phyloP scores from a whole-genome alignment of 2,797 vertebrate genomes.

The Hyperoplus lanceolatus region DNA sequence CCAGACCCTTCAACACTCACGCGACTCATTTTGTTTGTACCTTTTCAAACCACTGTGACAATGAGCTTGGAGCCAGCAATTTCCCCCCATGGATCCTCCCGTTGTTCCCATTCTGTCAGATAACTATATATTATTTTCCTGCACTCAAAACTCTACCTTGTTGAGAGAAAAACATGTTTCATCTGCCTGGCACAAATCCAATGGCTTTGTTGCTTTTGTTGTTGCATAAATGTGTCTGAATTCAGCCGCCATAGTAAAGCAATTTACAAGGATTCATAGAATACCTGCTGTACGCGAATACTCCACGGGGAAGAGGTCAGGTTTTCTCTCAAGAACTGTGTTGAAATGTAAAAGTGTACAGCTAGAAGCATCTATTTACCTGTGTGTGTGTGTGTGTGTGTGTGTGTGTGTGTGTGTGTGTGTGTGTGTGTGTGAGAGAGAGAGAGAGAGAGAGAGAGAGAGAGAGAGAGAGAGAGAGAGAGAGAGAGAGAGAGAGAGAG shows the following conservation, averaged over 20 bases:
- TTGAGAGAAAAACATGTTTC: conserved; percentile 28
- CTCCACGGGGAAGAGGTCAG: conserved; percentile 1
- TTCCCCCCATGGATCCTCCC: conserved; percentile 13
- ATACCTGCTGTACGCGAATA: conserved; percentile 26
- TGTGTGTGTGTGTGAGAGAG: not conserved
- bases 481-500: too few relatives aligned
- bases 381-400: conserved; percentile 13
- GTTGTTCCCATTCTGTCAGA: conserved; percentile 69
- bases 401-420: conserved; percentile 13
- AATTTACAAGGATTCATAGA: conserved; percentile 40
- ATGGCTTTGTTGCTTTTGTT: conserved; percentile 27
- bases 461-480: too few relatives aligned
- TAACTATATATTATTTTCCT: conserved; percentile 48
- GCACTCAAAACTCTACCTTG: conserved; percentile 34
- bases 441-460: too few relatives aligned
- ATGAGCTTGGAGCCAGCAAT: conserved; percentile 29
- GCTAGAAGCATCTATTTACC: conserved; percentile 5
- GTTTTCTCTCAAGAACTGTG: conserved; percentile 37
- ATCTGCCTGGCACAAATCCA: not conserved
- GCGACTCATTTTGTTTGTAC: conserved; percentile 59
- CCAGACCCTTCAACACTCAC: conserved; percentile 34
- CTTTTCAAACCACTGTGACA: conserved; percentile 55
- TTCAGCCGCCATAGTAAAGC: not conserved
- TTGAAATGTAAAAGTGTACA: conserved; percentile 36
- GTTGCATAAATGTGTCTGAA: conserved; percentile 10